phyloP scores from a whole-genome alignment of 2,888 invertebrate species.

The Argyresthia albistria region DNA sequence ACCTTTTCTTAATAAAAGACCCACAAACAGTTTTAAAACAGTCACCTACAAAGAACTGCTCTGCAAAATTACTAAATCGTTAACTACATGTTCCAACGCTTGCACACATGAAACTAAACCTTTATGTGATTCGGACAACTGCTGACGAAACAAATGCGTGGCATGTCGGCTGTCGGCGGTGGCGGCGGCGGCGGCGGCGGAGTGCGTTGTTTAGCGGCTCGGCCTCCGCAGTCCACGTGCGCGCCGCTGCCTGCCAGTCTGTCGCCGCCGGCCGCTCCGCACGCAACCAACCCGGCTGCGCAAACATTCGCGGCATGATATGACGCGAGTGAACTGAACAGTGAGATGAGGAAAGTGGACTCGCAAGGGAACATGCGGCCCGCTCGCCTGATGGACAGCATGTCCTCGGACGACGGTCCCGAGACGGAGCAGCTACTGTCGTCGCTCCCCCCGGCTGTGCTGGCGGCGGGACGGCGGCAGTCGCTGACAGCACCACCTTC shows the following conservation, averaged over 20 bases:
- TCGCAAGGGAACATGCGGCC: slow-evolving; percentile 1
- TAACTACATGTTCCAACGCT: no score
- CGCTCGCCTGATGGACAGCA: slow-evolving; percentile 46
- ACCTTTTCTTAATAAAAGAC: no score
- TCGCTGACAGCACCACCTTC: slow-evolving; percentile 66
- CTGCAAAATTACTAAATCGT: no score
- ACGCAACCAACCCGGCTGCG: slow-evolving; percentile 25
- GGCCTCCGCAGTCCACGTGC: not conserved
- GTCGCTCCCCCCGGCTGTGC: slow-evolving; percentile 35
- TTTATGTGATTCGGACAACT: not conserved
- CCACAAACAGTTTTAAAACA: no score
- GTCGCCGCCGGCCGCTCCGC: slow-evolving; percentile 23
- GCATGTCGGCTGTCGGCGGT: slow-evolving; percentile 30
- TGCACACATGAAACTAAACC: not conserved
- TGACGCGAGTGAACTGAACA: not conserved
- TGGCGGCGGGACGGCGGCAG: slow-evolving; percentile 38
- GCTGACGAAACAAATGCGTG: no score
- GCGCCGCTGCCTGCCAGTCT: not conserved
- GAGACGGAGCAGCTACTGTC: slow-evolving; percentile 53
- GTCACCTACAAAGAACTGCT: no score
- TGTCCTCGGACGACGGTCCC: slow-evolving; percentile 59
- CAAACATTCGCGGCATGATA: slow-evolving; percentile 20
- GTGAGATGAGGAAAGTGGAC: slow-evolving; percentile 6
- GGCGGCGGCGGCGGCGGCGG: slow-evolving; percentile 12
- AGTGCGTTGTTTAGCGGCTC: not conserved